phyloP scores from a whole-genome alignment of 1,140 invertebrate species.

The Temnothorax longispinosus region DNA sequence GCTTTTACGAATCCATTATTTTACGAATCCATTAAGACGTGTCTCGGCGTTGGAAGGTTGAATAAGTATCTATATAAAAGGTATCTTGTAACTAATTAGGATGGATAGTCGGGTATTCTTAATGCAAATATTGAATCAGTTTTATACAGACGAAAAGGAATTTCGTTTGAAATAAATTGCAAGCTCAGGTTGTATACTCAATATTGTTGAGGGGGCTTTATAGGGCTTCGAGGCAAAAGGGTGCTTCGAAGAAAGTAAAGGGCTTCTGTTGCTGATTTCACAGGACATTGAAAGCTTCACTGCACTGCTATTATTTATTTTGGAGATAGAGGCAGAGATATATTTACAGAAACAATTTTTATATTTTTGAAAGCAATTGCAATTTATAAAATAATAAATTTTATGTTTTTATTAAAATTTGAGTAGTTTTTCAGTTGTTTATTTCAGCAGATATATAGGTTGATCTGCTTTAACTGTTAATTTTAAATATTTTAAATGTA shows the following conservation, averaged over 20 bases:
- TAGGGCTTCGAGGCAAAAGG: constrained; percentile 6
- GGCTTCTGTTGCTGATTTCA: constrained; percentile 22
- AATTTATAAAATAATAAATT: constrained; percentile 7
- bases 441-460: background rate
- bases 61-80: constrained; percentile 12
- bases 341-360: constrained; percentile 22
- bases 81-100: constrained; percentile 55
- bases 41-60: background rate
- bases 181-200: constrained; percentile 35
- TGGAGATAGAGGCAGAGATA: background rate
- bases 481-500: too few relatives aligned
- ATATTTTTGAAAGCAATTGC: background rate
- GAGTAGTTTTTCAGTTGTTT: background rate
- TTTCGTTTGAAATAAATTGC: constrained; percentile 20
- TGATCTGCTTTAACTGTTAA: background rate
- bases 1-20: background rate
- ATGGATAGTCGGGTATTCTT: constrained; percentile 46
- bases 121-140: constrained; percentile 49
- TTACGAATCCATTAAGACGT: background rate
- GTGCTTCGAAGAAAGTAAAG: constrained; percentile 12
- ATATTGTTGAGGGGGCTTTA: constrained; percentile 37
- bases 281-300: constrained; percentile 29
- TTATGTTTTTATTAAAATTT: background rate
- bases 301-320: constrained; percentile 51
- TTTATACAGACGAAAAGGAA: constrained; percentile 43